Evolutionary conservation across 1,140 invertebrate species (phyloP), one percentile per base, ranked within the genome.

Genomic region (Trachymyrmex cornetzi): DNA sequence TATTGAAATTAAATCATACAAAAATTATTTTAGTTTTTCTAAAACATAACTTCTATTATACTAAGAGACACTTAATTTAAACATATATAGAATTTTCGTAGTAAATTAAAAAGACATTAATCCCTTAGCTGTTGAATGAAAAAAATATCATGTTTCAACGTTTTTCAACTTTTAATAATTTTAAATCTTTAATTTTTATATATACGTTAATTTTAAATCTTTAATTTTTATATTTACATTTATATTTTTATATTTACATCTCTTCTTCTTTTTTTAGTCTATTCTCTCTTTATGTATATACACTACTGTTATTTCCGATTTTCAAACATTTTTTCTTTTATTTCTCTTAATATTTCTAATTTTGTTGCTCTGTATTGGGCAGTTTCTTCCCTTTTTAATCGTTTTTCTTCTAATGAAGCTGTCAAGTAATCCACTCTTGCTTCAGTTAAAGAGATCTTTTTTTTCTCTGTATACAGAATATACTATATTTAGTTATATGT

Each of bases 361-460:
- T 59, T 75, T 38, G 34, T 44, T 24, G n/a, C 55, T 77, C 34
- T 77, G 22, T 77, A 77, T 61, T 77, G 38, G 0, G 14, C 55
- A 61, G 55, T 77, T 77, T 77, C 34, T 19, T 11, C 14, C 61
- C 55, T 77, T 77, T 77, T 77, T 77, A 77, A 44, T 24, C 14
- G 24, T 61, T 77, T 77, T 14, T 61, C 55, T 61, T 59, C 22
- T 27, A 77, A 57, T 44, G 34, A 77, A 61, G 6, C 12, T 27
- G 0, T 38, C 6, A 75, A 61, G 19, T 59, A 77, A 44, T 77
- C 61, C 3, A 34, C 55, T 61, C 22, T 77, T 77, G 30, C 7
- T 61, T 77, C 55, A 44, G 14, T 27, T 44, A 77, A 61, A 27
- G 74, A 77, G 0, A 77, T 61, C 34, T n/a, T 77, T 77, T 59